Base-by-base conservation (phyloP, 2,797 vertebrate species). In the Sparus aurata region DNA sequence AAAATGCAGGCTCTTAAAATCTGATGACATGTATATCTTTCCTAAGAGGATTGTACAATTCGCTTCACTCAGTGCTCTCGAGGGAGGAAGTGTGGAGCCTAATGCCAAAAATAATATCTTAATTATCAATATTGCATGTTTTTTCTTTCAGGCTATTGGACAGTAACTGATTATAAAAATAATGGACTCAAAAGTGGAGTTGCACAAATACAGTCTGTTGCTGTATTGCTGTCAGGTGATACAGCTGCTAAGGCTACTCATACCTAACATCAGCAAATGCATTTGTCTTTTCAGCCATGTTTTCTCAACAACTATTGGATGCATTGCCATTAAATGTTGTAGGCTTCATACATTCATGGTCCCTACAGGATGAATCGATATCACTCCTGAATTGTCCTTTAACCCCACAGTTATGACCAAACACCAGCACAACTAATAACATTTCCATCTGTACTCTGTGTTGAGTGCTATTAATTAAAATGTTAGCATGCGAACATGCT, bases 21-120 rank as follows among this genome's bases (percentile, higher is more conserved):
- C 34, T 58, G 73, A 85, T 80, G 87, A 92, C 89, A 87, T 90
- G 76, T 91, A 82, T 85, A 92, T 89, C 81, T 89, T 84, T 77
- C 87, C 83, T 75, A 6, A 27, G 88, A 87, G 91, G 80, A 86
- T 74, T 81, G 62, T 43, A 53, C 73, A 65, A 63, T 87, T 90
- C 91, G 79, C 81, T 75, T 75, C 73, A 65, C 52, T 72, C 43
- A 66, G 38, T 2, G 1, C 63, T 77, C 69, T 86, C 75, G 23
- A 58, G 71, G 62, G 76, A 75, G 61, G 72, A 83, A 82, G 73
- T 63, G 73, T 63, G 73, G 58, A 73, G 77, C 82, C 72, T 54
- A 68, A 46, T 57, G 80, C 74, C 75, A 77, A 74, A 82, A 77
- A 75, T 57, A 57, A 57, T 66, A 75, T 53, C 60, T 65, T 84